Evolutionary conservation across 2,113 vertebrate species (phyloP), one percentile per base, ranked within the genome.

Genomic region (Crocuta crocuta): DNA sequence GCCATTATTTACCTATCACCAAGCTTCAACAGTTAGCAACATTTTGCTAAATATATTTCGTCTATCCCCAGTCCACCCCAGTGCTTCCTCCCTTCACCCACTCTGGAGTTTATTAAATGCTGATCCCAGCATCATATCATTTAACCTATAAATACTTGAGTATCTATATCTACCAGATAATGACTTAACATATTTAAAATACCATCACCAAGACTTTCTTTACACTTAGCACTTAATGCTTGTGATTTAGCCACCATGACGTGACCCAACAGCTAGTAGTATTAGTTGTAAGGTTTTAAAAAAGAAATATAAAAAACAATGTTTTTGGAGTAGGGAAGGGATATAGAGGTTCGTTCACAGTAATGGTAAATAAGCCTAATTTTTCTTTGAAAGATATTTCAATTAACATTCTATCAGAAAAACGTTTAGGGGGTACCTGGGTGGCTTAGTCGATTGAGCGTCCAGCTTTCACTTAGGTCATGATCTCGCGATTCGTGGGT

Each of bases 321-420:
- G 11, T 66, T 94, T 89, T 73, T 66, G 81, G 76, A 78, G 13
- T 81, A 84, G 28, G 61, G 23, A 86, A 91, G 28, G 26, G 7
- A 70, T 63, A 16, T 55, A 86, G 50, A 86, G 33, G 10, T 96
- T 86, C 79, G 10, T 96, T 86, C 79, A 17, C 74, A 58, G 81
- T 92, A 61, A 43, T 74, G 89, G 85, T 76, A 90, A 91, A 28
- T 15, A 50, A 65, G 31, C 21, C 48, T 33, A 78, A 66, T 70
- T 96, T 82, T 81, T 81, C 50, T 84, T 94, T 79, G 63, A 63
- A 61, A 88, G 39, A 26, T 90, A 35, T 10, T 21, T 94, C 70
- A 66, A 39, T 48, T 71, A 78, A 3, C 19, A 71, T n/a, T 90
- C 24, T 90, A 26, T 33, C 43, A 81, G 43, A 66, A 78, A 87